These are phyloP conservation scores for Dinoponera quadriceps DNA, from an alignment of 1,140 invertebrate genomes.

Conservation along the genomic window DNA sequence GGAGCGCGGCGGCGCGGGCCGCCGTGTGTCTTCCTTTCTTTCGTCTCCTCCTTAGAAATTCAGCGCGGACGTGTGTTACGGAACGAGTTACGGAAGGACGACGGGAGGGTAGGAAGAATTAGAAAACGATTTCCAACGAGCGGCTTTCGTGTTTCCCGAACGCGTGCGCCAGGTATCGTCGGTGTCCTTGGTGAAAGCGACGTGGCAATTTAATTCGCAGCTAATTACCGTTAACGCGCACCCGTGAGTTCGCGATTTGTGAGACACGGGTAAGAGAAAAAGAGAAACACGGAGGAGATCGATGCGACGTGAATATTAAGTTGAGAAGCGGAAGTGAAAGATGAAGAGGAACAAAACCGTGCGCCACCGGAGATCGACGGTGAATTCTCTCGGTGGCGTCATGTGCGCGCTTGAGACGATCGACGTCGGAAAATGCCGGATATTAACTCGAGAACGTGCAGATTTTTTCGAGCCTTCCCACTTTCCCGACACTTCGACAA, in stretches of 20 bases:
- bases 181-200: slow-evolving; percentile 69
- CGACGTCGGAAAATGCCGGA: too few relatives aligned
- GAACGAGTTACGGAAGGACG: slow-evolving; percentile 38
- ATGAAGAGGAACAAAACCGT: too few relatives aligned
- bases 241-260: slow-evolving; percentile 52
- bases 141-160: slow-evolving; percentile 58
- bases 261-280: not conserved
- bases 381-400: too few relatives aligned
- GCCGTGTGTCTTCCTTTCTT: slow-evolving; percentile 5
- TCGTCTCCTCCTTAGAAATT: slow-evolving; percentile 51
- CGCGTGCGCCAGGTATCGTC: slow-evolving; percentile 62
- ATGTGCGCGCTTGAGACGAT: too few relatives aligned
- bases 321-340: too few relatives aligned
- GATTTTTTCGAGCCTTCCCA: too few relatives aligned
- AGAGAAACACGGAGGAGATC: not conserved
- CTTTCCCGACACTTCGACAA: too few relatives aligned
- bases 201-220: slow-evolving; percentile 68
- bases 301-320: too few relatives aligned
- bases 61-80: slow-evolving; percentile 35
- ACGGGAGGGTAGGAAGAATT: slow-evolving; percentile 2
- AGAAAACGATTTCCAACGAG: slow-evolving; percentile 39
- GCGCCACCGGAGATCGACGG: too few relatives aligned
- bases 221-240: slow-evolving; percentile 55
- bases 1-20: slow-evolving; percentile 14
- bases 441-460: too few relatives aligned